Base-by-base conservation (phyloP, 1,140 invertebrate genomes). In the Drosophila triauraria region DNA sequence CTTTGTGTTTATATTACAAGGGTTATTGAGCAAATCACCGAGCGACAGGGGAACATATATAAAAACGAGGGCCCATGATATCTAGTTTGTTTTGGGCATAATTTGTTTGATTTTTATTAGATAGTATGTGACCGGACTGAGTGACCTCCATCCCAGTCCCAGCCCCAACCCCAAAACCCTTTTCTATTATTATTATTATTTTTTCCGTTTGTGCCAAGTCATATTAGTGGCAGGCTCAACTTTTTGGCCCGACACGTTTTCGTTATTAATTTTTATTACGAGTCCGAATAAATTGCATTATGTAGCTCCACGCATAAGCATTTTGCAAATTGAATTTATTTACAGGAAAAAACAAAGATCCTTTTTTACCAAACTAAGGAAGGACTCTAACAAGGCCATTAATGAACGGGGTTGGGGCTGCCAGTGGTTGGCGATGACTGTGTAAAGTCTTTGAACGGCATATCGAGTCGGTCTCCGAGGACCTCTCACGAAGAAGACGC, bases 1-100 rank as follows among this genome's bases (percentile, higher is more conserved):
- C 53, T 57, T 57, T 74, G 78, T 85, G 78, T 90, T 90, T 85
- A 83, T 82, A 91, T 91, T 91, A 91, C 90, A 91, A 91, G 90
- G 90, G 84, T 90, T 91, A 91, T 91, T 91, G 90, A 86, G 90
- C 90, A 91, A 91, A 91, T 91, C 88, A 91, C 88, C 82, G 75
- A 61, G 64, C 80, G 63, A 77, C 74, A 56, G 27, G 68, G 50
- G 44, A 53, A 53, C 51, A 20, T 20, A 20, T 50, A 72, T 38
- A 63, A 79, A 86, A 67, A 56, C 46, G 48, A 27, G 27, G 27
- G 65, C 80, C 80, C 51, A 75, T 75, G 67, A 91, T 91, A 91
- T 91, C 87, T 69, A 81, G 88, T 91, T 91, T 91, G 88, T 84
- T 91, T 83, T 84, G 88, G 75, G 84, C 87, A 91, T 91, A 91